Base-by-base conservation (phyloP, 2,113 vertebrate genomes). In the Mirounga angustirostris region DNA sequence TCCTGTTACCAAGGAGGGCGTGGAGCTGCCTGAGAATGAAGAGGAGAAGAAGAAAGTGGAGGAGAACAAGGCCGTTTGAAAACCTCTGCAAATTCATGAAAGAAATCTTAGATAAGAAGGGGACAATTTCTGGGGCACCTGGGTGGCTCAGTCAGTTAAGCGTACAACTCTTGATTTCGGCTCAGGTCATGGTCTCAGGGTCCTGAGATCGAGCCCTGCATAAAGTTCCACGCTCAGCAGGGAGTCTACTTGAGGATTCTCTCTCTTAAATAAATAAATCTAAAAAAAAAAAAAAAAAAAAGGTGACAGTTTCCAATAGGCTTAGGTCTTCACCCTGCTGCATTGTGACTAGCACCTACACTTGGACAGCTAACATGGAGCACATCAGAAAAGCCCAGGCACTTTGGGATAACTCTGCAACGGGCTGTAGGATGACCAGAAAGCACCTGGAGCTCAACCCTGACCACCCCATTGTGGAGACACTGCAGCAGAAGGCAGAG, bases 391-490 rank as follows among this genome's bases (percentile, higher is more conserved):
- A 69, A 98, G 99, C 99, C 89, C 99, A 99, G 98, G 99, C 99
- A 0, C 98, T 99, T 98, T 98, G 99, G 63, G 99, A 99, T 97
- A 99, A 99, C 98, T 99, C 99, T 81, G 99, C 99, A 95, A 99
- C 99, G 99, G 99, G 99, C 88, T 99, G 99, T 87, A 99, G 99
- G 99, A 99, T 99, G 99, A 99, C 99, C 91, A 99, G 99, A 99
- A 99, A 76, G 73, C 13, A 3, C 40, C 24, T 15, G 40, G 24
- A 46, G 13, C 40, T 46, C 13, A 46, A 26, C 97, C 99, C 99
- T 0, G 99, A 99, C 94, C 99, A 99, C 90, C 99, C 99, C 40
- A 99, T 99, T 46, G 98, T 99, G 97, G 99, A 99, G 96, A 99
- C 99, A 0, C 99, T 99, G 98, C 73, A 46, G 82, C 99, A 99